Evolutionary conservation across 2,888 invertebrate genomes (phyloP).

Genomic region (Orchesella flavescens): DNA sequence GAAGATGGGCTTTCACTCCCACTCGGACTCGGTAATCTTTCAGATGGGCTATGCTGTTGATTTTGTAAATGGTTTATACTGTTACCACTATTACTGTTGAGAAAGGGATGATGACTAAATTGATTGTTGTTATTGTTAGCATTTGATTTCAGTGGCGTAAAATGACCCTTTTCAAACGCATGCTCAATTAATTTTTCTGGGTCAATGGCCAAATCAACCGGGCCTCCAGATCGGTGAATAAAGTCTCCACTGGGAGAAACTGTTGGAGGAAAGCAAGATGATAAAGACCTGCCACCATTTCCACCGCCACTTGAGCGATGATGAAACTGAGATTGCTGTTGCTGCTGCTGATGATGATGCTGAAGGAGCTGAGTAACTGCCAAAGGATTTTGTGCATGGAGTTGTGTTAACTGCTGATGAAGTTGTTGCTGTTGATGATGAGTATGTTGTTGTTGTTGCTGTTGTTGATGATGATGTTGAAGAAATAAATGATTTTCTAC

Average conservation of each 20-base stretch:
- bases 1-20: slow-evolving; percentile 65
- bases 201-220: slow-evolving; percentile 70
- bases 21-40: slow-evolving; percentile 51
- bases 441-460: slow-evolving; percentile 54
- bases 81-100: slow-evolving; percentile 33
- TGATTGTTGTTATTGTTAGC: slow-evolving; percentile 44
- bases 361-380: slow-evolving; percentile 57
- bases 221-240: slow-evolving; percentile 46
- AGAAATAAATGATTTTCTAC: slow-evolving; percentile 60
- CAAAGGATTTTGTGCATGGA: slow-evolving; percentile 53
- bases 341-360: slow-evolving; percentile 58
- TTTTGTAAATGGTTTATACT: slow-evolving; percentile 33
- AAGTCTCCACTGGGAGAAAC: slow-evolving; percentile 35
- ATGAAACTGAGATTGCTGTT: slow-evolving; percentile 56
- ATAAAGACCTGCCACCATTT: slow-evolving; percentile 8
- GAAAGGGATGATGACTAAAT: slow-evolving; percentile 53
- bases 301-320: slow-evolving; percentile 41
- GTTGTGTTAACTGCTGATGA: slow-evolving; percentile 51
- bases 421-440: slow-evolving; percentile 59
- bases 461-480: slow-evolving; percentile 53
- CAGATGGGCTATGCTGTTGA: slow-evolving; percentile 33
- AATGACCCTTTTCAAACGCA: slow-evolving; percentile 56
- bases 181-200: slow-evolving; percentile 68
- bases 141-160: slow-evolving; percentile 43
- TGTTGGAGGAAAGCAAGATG: slow-evolving; percentile 27